Evolutionary conservation across 2,888 invertebrate species (phyloP), one percentile per base, ranked within the genome.

Genomic region (Euclidia mi): DNA sequence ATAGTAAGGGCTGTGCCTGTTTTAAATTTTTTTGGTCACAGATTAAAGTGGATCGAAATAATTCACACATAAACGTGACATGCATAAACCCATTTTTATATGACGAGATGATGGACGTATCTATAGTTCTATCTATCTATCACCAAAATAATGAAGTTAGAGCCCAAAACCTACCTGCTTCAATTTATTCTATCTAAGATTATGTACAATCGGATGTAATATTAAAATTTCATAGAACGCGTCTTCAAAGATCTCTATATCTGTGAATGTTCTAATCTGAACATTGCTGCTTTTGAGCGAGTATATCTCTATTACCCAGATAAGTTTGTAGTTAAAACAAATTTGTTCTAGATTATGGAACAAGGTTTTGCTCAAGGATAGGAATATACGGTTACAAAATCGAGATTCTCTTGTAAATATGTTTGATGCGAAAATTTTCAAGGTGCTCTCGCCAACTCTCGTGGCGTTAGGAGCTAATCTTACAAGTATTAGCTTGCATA

Each of bases 401-500:
- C 45, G 56, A 50, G 41, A 53, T 46, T 44, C 29, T 34, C 14
- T 35, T 46, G 40, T 38, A 9, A 41, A 45, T 50, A 55, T 35
- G 38, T 20, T 6, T 59, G 46, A 60, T 32, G 59, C 32, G 10
- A 3, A 46, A 57, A 41, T 55, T 56, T 46, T 25, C 12, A 34
- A 58, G 46, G 43, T 53, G 46, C 35, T 35, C 12, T 47, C 49
- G 55, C 20, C 4, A 61, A 56, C 45, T 50, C 53, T 47, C 17
- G n/a, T 58, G 46, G 38, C 35, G 34, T 55, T 31, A 57, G 37
- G 52, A 47, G 46, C 50, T 60, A 60, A 68, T 73, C 63, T 50
- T 68, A 61, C 63, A 65, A 59, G 60, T 70, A 76, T 71, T 74
- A 73, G 60, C 55, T 50, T 65, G 63, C 68, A 71, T 76, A 78